Evolutionary conservation across 1,140 invertebrate genomes (phyloP), one percentile per base, ranked within the genome.

Genomic region (Aphelenchoides besseyi): DNA sequence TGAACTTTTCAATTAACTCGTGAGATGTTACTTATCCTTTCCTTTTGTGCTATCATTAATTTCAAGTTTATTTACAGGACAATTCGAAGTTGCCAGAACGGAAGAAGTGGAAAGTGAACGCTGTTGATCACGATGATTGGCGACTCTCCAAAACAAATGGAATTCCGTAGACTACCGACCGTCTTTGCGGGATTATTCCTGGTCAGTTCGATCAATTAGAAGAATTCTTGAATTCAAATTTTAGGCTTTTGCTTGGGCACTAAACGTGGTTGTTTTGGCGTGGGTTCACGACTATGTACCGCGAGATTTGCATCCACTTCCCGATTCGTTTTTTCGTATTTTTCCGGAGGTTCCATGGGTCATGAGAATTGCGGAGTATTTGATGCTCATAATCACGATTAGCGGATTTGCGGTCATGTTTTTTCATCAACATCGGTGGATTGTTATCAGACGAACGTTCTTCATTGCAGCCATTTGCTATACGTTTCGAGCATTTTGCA

Each of bases 391-490:
- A 16, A 55, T 74, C 23, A 69, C 54, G 16, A 16, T 69, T 12
- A 68, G 53, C 48, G 72, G 62, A 33, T 5, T 74, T 0, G 37
- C 54, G 16, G 72, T 74, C 2, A 36, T 74, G 2, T 28, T 74
- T 5, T 67, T 35, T 30, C 72, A 74, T 74, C 72, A 74, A 41
- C 72, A 74, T 59, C 59, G 72, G 23, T 74, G 72, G 72, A 74
- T 74, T 41, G 72, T 74, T 29, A 48, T 33, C 12, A 48, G 72
- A 36, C 62, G 72, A 2, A 69, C 71, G 5, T 69, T 74, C 28
- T 74, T 74, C 66, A 29, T 12, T 30, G 66, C 55, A 9, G 72
- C 26, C 9, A 5, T 74, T 3, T 72, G 62, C 32, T 74, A 74
- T 36, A 52, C 33, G 18, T 74, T 74, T 35, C 28, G 72, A 9